Base-by-base conservation (phyloP, 2,113 vertebrate genomes). In the Oplegnathus fasciatus region DNA sequence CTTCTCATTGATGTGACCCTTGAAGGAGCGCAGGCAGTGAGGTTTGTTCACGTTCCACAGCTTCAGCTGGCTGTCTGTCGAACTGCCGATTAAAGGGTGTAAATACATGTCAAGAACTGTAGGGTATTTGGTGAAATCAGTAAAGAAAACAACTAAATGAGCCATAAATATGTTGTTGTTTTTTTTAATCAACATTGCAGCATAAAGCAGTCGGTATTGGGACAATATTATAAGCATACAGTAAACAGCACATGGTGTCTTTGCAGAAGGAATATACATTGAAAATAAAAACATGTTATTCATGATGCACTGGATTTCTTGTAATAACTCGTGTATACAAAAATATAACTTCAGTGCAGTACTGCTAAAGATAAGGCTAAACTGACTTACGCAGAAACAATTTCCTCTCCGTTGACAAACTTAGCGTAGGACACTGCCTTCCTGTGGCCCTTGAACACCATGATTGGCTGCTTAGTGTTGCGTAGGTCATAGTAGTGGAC, bases 1-100 rank as follows among this genome's bases (percentile, higher is more conserved):
- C 95, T 99, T 99, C 95, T 99, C 98, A 1, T 99, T 99, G 93
- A 99, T 99, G 93, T 99, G 98, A 89, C 98, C 98, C 93, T 99
- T 99, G 94, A 99, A 99, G 80, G 98, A 99, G 84, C 98, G 97
- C 68, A 99, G 92, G 84, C 98, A 99, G 90, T 99, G 98, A 52
- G 98, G 97, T 86, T 99, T 99, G 94, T 98, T 98, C 6, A 99
- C 98, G 0, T 98, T 99, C 98, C 98, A 99, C 65, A 99, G 95
- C 95, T 99, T 99, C 85, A 99, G 96, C 90, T 99, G 98, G 83
- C 98, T 99, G 91, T 99, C 98, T 86, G 98, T 99, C 50, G 98
- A 99, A 74, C 98, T 99, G 90, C 68, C n/a, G 68, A 67, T 62
- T 46, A 89, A 82, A 24, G 46, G 55, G 14, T 0, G 0, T 7